A percentile compares a stretch with the other conserved stretches of the same genome.
Evolutionary conservation across 2,797 vertebrate genomes (phyloP).

Genomic region (Phoeniculus purpureus): DNA sequence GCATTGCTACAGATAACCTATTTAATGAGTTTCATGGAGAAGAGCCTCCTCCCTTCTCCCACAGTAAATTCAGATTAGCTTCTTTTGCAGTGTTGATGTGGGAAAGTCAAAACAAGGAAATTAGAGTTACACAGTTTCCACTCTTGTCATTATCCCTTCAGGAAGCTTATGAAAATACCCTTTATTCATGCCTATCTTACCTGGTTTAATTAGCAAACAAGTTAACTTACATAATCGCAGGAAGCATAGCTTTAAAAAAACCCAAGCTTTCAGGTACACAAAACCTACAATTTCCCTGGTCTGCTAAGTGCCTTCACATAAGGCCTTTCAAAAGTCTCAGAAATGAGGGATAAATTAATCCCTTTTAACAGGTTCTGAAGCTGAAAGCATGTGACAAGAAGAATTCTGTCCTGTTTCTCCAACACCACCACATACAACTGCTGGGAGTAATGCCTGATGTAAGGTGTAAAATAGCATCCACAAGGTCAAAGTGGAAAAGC

Average conservation of each 20-base stretch:
- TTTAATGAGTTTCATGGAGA: neutral
- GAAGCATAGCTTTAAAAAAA: neutral
- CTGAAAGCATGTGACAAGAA: neutral
- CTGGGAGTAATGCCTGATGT: fast-evolving
- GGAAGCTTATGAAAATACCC: neutral
- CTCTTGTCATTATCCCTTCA: neutral
- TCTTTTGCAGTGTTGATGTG: neutral
- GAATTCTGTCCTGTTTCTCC: neutral
- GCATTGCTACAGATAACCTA: neutral
- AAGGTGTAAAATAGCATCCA: fast-evolving
- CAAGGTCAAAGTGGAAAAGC: neutral
- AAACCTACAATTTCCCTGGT: neutral
- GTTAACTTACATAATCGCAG: neutral
- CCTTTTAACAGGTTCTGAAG: neutral
- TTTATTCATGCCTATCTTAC: neutral
- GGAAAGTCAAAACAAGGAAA: neutral
- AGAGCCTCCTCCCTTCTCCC: neutral
- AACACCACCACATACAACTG: fast-evolving
- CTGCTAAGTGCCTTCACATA: neutral
- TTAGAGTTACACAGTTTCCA: neutral
- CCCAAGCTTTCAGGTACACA: fast-evolving
- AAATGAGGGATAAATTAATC: neutral
- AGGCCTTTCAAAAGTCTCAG: neutral
- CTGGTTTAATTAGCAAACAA: neutral
- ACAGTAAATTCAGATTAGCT: neutral